Evolutionary conservation across 2,888 invertebrate genomes (phyloP).

Genomic region (Hanleya hanleyi): DNA sequence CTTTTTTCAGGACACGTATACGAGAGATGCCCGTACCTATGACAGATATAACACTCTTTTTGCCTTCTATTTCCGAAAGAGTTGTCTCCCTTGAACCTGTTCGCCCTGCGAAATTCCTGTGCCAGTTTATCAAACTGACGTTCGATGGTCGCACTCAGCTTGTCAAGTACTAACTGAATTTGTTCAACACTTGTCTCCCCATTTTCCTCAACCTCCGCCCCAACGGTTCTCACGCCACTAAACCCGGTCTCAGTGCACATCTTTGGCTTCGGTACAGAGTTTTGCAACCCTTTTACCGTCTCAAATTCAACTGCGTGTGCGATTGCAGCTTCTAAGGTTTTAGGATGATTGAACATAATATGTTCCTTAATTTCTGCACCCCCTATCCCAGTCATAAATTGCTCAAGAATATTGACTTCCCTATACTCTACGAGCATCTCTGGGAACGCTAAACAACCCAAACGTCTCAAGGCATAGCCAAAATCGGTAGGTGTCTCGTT

Average conservation of each 20-base stretch:
- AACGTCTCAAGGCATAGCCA: not conserved
- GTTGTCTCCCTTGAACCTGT: no score
- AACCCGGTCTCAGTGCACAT: no score
- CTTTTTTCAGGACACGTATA: not conserved
- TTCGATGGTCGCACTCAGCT: no score
- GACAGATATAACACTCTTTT: not conserved
- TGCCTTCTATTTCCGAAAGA: no score
- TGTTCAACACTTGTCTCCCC: no score
- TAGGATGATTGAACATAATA: not conserved
- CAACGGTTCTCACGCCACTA: no score
- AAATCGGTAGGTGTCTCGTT: not conserved
- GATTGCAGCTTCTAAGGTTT: not conserved
- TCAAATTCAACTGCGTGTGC: no score
- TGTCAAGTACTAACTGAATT: no score
- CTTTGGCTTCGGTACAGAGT: not conserved
- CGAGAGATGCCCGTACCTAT: not conserved
- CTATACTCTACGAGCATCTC: not conserved
- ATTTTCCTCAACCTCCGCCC: no score
- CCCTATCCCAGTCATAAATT: not conserved
- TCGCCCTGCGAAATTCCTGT: no score
- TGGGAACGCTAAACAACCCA: not conserved
- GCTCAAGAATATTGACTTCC: not conserved
- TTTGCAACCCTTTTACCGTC: not conserved
- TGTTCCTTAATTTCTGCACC: not conserved
- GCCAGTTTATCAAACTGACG: no score